phyloP scores from a whole-genome alignment of 2,113 vertebrate species.

The Xiphophorus hellerii region DNA sequence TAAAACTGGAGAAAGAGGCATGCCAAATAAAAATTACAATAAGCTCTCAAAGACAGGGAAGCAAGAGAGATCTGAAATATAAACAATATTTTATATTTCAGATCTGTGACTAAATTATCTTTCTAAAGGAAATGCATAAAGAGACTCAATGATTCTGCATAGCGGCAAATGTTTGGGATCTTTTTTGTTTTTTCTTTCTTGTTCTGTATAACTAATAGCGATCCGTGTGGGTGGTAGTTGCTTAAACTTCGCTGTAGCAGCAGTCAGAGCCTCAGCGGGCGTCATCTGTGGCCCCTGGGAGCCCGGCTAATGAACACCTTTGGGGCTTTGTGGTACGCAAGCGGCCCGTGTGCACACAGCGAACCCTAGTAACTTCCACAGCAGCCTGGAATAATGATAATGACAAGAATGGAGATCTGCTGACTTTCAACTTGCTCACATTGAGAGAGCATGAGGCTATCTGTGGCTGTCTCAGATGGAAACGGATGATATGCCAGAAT shows the following conservation, averaged over 20 bases:
- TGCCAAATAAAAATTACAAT: not conserved
- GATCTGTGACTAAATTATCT: too few relatives aligned
- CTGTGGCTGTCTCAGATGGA: too few relatives aligned
- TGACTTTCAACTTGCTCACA: conserved; percentile 5
- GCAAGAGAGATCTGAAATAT: not conserved
- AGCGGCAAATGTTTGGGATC: conserved; percentile 9
- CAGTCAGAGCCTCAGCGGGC: conserved; percentile 36
- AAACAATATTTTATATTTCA: not conserved
- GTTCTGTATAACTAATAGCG: conserved; percentile 4
- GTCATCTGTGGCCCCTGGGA: conserved; percentile 9
- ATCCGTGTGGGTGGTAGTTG: conserved; percentile 28
- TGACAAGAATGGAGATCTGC: not conserved
- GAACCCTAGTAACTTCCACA: conserved; percentile 39
- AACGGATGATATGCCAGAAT: not conserved
- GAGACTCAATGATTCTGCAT: not conserved
- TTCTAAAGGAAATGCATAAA: not conserved
- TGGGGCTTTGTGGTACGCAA: conserved; percentile 36
- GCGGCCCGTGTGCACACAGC: not conserved
- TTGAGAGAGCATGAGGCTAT: conserved; percentile 2
- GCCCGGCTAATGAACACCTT: conserved; percentile 67
- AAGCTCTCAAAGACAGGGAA: not conserved
- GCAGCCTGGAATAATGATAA: not conserved
- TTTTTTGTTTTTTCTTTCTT: conserved; percentile 33
- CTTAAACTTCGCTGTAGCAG: conserved; percentile 24
- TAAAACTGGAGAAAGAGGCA: not conserved